Base-by-base conservation (phyloP, 2,113 vertebrate genomes). In the Probosciger aterrimus region DNA sequence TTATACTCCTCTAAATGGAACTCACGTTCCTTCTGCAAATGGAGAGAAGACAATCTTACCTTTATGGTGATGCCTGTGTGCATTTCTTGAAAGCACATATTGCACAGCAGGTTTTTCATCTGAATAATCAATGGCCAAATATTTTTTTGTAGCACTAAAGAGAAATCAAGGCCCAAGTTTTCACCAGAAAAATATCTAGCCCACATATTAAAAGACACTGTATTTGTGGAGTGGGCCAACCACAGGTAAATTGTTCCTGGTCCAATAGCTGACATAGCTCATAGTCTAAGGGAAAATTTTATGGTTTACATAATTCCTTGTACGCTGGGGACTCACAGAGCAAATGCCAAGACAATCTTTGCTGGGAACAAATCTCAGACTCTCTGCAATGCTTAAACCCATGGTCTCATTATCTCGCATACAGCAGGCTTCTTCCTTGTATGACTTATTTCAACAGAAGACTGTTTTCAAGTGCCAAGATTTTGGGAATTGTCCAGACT, bases 131-230 rank as follows among this genome's bases (percentile, higher is more conserved):
- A 92, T 52, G 62, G 69, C 49, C 50, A 93, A 65, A 62, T 79
- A 81, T 74, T 94, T 94, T 94, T 96, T 76, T 50, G 70, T 11
- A 93, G 80, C 91, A 89, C n/a, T 62, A 94, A 70, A 87, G 90
- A 84, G 55, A 95, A 95, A 96, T 67, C 69, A 92, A 84, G 80
- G 92, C 59, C 35, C 73, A 82, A 85, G 39, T 59, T 95, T 93
- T 9, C 62, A 35, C 31, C 19, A 8, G 62, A 71, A 84, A 75
- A 94, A 70, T 52, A 86, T 23, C 33, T 46, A 62, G 12, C 12
- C 23, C n/a, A 31, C 17, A 22, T 5, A 91, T 88, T 77, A 93
- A 79, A 95, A 82, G 46, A 25, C 27, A 83, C 28, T 50, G 35
- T 41, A 37, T 50, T 64, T 77, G 39, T 18, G 31, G 92, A 94